Evolutionary conservation across 2,797 vertebrate species (phyloP).

Genomic region (Xerus rutilus): DNA sequence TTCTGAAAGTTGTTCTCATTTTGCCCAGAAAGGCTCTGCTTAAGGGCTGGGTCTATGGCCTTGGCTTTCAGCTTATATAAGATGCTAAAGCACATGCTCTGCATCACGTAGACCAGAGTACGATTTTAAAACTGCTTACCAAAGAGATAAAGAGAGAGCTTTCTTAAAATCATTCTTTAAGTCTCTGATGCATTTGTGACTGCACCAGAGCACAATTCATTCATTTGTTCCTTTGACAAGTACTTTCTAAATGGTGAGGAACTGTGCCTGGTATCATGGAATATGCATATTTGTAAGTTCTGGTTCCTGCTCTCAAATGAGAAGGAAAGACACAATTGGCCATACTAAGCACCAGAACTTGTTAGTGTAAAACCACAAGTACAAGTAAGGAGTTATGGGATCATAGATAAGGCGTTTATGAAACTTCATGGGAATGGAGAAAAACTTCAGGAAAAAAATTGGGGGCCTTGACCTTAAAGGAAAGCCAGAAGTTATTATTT

Average conservation of each 20-base stretch:
- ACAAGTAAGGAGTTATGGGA: background rate
- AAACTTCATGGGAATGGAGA: conserved; percentile 2
- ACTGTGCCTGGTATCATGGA: background rate
- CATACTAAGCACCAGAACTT: conserved; percentile 13
- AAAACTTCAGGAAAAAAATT: background rate
- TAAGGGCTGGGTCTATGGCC: background rate
- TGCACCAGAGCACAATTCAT: background rate
- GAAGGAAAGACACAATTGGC: background rate
- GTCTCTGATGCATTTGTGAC: background rate
- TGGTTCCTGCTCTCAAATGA: conserved; percentile 26
- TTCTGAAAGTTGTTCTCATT: conserved; percentile 11
- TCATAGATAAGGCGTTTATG: background rate
- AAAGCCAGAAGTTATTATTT: background rate
- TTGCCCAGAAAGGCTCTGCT: conserved; percentile 38
- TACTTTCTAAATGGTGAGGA: background rate
- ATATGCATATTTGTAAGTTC: background rate
- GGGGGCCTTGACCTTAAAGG: conserved; percentile 3
- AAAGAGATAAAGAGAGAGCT: background rate
- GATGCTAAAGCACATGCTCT: background rate
- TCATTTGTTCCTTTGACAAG: background rate
- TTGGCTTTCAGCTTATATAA: conserved; percentile 39
- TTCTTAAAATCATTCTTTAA: background rate
- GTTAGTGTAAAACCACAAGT: conserved; percentile 15
- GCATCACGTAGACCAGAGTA: background rate
- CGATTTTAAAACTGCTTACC: conserved; percentile 3